Evolutionary conservation across 2,797 vertebrate genomes (phyloP).

Genomic region (Pygocentrus nattereri): DNA sequence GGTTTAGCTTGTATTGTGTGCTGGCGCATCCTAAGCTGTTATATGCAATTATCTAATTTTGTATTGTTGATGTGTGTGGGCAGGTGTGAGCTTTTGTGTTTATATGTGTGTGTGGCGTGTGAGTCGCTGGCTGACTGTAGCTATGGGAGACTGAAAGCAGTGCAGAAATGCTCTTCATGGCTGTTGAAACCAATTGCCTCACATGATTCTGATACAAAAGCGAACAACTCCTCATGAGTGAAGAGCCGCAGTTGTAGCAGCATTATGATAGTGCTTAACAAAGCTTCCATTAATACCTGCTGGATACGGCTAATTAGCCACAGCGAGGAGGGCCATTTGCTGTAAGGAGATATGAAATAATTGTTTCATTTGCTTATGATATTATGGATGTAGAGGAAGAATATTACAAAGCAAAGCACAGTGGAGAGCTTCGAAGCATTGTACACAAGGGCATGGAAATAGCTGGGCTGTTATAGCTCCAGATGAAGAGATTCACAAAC

Average conservation of each 20-base stretch:
- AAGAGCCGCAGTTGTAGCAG: constrained; percentile 78
- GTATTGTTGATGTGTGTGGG: constrained; percentile 62
- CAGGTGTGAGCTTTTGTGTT: constrained; percentile 19
- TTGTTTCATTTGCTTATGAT: constrained; percentile 54
- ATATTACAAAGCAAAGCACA: constrained; percentile 5
- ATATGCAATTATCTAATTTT: constrained; percentile 66
- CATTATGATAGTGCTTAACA: constrained; percentile 76
- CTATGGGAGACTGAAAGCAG: constrained; percentile 36
- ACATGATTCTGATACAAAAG: constrained; percentile 62
- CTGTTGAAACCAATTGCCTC: constrained; percentile 75
- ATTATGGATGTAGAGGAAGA: constrained; percentile 32
- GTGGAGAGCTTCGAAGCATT: background rate
- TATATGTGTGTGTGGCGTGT: background rate
- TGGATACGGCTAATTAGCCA: constrained; percentile 79
- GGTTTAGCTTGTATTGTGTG: constrained; percentile 23
- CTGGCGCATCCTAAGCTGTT: constrained; percentile 24
- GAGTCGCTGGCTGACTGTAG: constrained; percentile 22
- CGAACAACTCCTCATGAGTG: constrained; percentile 71
- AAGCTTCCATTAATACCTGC: constrained; percentile 82
- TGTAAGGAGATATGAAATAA: constrained; percentile 64
- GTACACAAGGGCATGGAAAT: too few relatives aligned
- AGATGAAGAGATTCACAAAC: background rate
- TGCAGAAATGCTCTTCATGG: constrained; percentile 68
- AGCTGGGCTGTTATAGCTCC: too few relatives aligned
- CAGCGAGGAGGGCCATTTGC: constrained; percentile 67